phyloP scores from a whole-genome alignment of 2,888 invertebrate species.

The Drosophila prostipennis region DNA sequence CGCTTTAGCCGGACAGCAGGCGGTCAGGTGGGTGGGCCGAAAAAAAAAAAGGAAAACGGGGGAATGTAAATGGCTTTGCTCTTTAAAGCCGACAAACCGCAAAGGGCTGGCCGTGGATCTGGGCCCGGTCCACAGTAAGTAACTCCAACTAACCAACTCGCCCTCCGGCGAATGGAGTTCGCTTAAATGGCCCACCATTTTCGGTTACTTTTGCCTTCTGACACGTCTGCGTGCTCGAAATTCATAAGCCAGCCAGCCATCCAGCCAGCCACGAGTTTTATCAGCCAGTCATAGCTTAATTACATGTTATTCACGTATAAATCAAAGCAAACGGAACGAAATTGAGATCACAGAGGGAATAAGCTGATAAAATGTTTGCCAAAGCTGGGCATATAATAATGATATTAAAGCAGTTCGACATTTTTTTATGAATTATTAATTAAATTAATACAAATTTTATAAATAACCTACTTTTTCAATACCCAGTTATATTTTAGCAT shows the following conservation, averaged over 20 bases:
- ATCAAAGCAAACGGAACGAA: slow-evolving; percentile 22
- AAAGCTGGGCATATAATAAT: not conserved
- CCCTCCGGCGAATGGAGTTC: slow-evolving; percentile 5
- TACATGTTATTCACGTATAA: slow-evolving; percentile 34
- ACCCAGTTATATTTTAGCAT: no score
- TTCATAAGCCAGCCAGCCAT: slow-evolving; percentile 33
- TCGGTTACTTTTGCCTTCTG: slow-evolving; percentile 20
- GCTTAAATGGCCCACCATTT: slow-evolving; percentile 16
- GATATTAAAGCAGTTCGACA: not conserved
- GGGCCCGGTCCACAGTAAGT: slow-evolving; percentile 16
- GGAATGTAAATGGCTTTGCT: slow-evolving; percentile 41
- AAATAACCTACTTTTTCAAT: no score
- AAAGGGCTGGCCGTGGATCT: slow-evolving; percentile 50
- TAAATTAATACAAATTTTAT: no score
- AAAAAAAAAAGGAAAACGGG: not conserved
- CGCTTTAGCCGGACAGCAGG: slow-evolving; percentile 69
- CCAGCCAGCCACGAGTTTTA: slow-evolving; percentile 27
- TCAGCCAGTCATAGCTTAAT: slow-evolving; percentile 40
- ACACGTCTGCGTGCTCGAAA: slow-evolving; percentile 45
- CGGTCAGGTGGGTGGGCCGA: slow-evolving; percentile 42
- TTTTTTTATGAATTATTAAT: no score
- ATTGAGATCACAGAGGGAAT: slow-evolving; percentile 9
- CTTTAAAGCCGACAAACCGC: slow-evolving; percentile 63
- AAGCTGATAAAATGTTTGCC: slow-evolving; percentile 6
- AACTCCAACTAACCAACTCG: slow-evolving; percentile 9